These are phyloP conservation scores for Mohoua ochrocephala DNA, from an alignment of 2,113 vertebrate genomes.

Conservation along the genomic window DNA sequence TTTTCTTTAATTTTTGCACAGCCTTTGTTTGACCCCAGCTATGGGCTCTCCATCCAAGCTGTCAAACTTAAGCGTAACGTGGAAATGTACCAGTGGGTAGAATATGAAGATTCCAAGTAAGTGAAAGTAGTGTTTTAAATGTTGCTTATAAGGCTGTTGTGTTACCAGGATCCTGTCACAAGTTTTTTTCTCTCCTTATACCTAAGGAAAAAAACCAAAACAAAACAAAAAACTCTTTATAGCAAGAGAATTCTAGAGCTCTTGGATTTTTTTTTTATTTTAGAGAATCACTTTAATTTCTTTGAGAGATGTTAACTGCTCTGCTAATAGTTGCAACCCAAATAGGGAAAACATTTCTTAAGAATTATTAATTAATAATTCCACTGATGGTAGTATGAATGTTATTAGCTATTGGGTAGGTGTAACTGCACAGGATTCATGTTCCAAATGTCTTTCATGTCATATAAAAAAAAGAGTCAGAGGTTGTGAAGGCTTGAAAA, in stretches of 20 bases:
- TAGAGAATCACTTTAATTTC: neutral
- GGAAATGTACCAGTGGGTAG: slow-evolving; percentile 99
- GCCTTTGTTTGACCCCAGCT: slow-evolving; percentile 94
- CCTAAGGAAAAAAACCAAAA: neutral
- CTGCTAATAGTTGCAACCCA: neutral
- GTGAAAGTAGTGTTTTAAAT: neutral
- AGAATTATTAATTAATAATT: too few relatives aligned
- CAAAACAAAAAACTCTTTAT: accelerated
- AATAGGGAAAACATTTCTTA: too few relatives aligned
- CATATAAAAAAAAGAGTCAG: neutral
- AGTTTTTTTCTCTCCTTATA: neutral
- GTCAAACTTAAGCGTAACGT: slow-evolving; percentile 90
- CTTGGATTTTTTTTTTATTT: neutral
- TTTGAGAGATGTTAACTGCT: neutral
- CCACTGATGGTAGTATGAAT: neutral
- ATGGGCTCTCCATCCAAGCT: slow-evolving; percentile 83
- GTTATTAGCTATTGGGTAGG: neutral
- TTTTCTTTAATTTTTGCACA: slow-evolving; percentile 44
- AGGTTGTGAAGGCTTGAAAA: neutral
- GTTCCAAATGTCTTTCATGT: neutral
- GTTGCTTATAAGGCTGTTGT: neutral
- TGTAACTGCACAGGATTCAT: neutral
- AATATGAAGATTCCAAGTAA: slow-evolving; percentile 87
- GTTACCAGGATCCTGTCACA: neutral
- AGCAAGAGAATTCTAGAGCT: neutral